phyloP scores from a whole-genome alignment of 2,113 vertebrate genomes.

The Syngnathus scovelli region DNA sequence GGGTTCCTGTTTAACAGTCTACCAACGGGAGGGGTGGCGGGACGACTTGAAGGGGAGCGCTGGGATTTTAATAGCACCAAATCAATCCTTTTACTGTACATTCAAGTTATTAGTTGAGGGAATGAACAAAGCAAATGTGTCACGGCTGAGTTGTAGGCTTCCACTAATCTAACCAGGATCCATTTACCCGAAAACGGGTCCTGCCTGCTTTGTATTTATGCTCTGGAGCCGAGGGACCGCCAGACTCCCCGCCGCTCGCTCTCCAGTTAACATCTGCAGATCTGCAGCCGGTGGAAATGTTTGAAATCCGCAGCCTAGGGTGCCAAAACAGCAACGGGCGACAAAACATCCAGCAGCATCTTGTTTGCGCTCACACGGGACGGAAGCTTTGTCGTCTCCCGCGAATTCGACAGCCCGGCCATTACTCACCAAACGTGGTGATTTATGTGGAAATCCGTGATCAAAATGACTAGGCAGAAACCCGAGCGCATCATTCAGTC shows the following conservation, averaged over 20 bases:
- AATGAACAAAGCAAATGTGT: slow-evolving; percentile 57
- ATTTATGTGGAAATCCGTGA: slow-evolving; percentile 61
- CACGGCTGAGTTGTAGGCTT: slow-evolving; percentile 46
- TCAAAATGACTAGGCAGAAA: slow-evolving; percentile 61
- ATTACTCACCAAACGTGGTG: slow-evolving; percentile 43
- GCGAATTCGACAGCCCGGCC: slow-evolving; percentile 20
- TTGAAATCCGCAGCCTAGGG: slow-evolving; percentile 31
- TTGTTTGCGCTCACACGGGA: slow-evolving; percentile 39
- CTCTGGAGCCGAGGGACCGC: slow-evolving; percentile 15
- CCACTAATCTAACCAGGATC: slow-evolving; percentile 41
- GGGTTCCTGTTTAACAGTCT: slow-evolving; percentile 60
- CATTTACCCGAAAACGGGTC: slow-evolving; percentile 29
- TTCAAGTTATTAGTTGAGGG: slow-evolving; percentile 63
- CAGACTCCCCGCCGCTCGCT: slow-evolving; percentile 6
- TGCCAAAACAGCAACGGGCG: slow-evolving; percentile 25
- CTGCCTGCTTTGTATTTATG: slow-evolving; percentile 39
- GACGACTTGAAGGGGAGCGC: slow-evolving; percentile 36
- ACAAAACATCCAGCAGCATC: slow-evolving; percentile 35
- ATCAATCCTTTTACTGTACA: slow-evolving; percentile 57
- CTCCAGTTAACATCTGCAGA: slow-evolving; percentile 36
- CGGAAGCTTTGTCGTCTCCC: slow-evolving; percentile 37
- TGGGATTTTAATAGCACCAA: slow-evolving; percentile 58
- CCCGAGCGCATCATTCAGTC: slow-evolving; percentile 52
- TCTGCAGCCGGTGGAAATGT: slow-evolving; percentile 39
- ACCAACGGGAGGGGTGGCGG: slow-evolving; percentile 17